Evolutionary conservation across 2,797 vertebrate species (phyloP).

Genomic region (Hirundo rustica): DNA sequence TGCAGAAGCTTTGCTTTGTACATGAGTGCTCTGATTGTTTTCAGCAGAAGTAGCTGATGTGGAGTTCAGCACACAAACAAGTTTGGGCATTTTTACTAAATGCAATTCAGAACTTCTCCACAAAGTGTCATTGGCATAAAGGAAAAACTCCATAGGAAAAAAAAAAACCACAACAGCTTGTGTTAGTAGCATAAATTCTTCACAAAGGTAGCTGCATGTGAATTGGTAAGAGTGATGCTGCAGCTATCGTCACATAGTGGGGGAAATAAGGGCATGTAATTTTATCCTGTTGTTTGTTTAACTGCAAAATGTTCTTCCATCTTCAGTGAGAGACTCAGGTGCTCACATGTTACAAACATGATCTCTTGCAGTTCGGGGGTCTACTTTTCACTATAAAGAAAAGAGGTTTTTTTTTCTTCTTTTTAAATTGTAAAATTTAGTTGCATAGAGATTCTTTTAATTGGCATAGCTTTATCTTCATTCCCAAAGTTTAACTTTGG

Average conservation of each 20-base stretch:
- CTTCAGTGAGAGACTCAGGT: not conserved
- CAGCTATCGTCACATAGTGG: not conserved
- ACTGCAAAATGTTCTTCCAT: not conserved
- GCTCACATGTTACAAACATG: not conserved
- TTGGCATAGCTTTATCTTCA: not conserved
- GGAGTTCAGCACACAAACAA: not conserved
- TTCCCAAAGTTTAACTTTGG: not conserved
- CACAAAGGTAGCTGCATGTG: not conserved
- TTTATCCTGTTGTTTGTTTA: not conserved
- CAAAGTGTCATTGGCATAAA: constrained; percentile 67
- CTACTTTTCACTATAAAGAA: not conserved
- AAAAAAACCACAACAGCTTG: not conserved
- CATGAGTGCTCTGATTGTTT: not conserved
- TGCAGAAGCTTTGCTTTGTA: not conserved
- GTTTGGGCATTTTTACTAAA: not conserved
- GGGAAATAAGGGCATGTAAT: not conserved
- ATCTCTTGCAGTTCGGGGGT: not conserved
- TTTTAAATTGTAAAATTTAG: not conserved
- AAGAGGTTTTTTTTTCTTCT: not conserved
- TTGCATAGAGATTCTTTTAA: not conserved
- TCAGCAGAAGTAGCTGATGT: not conserved
- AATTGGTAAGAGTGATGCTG: not conserved
- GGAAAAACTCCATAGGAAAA: not conserved
- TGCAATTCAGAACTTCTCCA: constrained; percentile 66
- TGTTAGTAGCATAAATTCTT: not conserved